These are phyloP conservation scores for Agriopis aurantiaria DNA, from an alignment of 2,888 invertebrate genomes.

Conservation along the genomic window DNA sequence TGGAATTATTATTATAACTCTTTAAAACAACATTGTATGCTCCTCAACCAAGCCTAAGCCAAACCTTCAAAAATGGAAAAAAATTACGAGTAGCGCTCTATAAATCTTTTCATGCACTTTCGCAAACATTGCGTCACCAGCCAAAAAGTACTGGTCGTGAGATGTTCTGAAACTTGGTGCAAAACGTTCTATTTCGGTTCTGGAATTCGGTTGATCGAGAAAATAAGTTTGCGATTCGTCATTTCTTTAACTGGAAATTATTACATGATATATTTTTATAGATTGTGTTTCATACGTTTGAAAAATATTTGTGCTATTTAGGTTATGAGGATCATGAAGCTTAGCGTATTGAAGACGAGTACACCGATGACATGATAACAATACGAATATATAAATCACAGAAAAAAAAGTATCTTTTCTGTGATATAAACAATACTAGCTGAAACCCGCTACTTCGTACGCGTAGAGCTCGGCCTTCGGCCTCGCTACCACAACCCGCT, in stretches of 20 bases:
- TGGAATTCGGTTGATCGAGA: slow-evolving; percentile 30
- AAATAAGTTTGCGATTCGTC: slow-evolving; percentile 28
- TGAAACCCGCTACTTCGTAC: too few relatives aligned
- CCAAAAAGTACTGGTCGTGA: slow-evolving; percentile 26
- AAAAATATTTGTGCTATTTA: background rate
- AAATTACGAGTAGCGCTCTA: background rate
- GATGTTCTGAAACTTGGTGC: slow-evolving; percentile 22
- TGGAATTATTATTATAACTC: background rate
- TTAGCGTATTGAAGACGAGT: too few relatives aligned
- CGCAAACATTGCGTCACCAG: slow-evolving; percentile 19
- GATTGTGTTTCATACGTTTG: background rate
- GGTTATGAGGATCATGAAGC: background rate
- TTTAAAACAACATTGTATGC: background rate
- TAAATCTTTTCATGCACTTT: background rate
- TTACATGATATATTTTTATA: background rate
- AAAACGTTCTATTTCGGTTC: slow-evolving; percentile 25
- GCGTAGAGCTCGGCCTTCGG: too few relatives aligned
- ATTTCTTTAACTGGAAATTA: slow-evolving; percentile 11
- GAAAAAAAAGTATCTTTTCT: too few relatives aligned
- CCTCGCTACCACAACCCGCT: too few relatives aligned
- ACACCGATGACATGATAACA: too few relatives aligned
- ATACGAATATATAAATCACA: too few relatives aligned
- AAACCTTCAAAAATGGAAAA: background rate
- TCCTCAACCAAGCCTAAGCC: background rate
- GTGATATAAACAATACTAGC: too few relatives aligned